Evolutionary conservation across 2,113 vertebrate species (phyloP).

Genomic region (Ceuthmochares aereus): DNA sequence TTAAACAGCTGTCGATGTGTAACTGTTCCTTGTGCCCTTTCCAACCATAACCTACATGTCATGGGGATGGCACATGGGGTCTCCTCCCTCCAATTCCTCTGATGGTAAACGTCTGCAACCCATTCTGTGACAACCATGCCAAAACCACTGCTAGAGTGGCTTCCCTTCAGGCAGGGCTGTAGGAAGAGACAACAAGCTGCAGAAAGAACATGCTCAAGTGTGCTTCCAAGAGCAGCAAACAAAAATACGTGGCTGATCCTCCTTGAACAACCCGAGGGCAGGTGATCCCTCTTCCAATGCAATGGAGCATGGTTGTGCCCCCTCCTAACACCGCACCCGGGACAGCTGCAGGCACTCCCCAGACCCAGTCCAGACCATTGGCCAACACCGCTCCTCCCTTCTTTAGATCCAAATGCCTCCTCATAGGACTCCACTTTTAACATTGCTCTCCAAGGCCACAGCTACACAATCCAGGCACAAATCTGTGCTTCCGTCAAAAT

Average conservation of each 20-base stretch:
- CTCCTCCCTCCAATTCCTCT: background rate
- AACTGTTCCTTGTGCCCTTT: background rate
- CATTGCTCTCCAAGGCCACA: rapidly evolving
- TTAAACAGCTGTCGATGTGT: background rate
- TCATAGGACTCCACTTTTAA: background rate
- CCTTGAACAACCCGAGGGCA: background rate
- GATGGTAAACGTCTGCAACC: background rate
- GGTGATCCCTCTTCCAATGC: background rate
- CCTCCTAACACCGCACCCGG: rapidly evolving
- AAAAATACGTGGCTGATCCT: background rate
- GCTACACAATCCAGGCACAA: background rate
- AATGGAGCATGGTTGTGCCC: rapidly evolving
- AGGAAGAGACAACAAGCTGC: background rate
- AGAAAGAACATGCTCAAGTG: background rate
- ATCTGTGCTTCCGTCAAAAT: rapidly evolving
- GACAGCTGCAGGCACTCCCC: rapidly evolving
- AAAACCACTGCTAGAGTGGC: background rate
- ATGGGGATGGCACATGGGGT: rapidly evolving
- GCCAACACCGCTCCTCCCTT: background rate
- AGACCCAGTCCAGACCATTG: background rate
- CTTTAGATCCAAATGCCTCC: background rate
- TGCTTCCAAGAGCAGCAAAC: background rate
- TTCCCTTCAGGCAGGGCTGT: background rate
- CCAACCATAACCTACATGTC: rapidly evolving
- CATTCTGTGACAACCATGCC: background rate